Evolutionary conservation across 2,797 vertebrate genomes (phyloP).

Genomic region (Ciconia nigra): DNA sequence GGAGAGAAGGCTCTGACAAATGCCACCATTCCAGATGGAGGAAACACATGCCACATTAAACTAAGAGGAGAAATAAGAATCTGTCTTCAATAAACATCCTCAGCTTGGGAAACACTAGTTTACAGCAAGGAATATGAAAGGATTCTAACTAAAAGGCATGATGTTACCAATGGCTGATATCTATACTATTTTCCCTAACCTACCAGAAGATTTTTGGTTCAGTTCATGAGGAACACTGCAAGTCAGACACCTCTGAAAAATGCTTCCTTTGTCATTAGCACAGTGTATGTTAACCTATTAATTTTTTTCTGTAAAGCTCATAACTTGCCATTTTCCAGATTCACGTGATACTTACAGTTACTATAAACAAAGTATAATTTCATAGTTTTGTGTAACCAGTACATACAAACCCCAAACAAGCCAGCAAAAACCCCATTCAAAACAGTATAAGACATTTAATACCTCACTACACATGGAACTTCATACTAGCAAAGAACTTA

Average conservation of each 20-base stretch:
- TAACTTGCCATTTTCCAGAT: not conserved
- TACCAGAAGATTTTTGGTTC: not conserved
- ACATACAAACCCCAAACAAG: not conserved
- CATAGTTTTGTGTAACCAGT: not conserved
- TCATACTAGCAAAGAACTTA: not conserved
- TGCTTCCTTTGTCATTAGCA: not conserved
- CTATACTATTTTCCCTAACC: not conserved
- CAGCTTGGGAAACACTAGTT: not conserved
- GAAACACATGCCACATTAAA: not conserved
- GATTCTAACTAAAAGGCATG: not conserved
- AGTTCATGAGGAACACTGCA: not conserved
- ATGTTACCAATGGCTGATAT: not conserved
- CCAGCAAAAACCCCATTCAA: fast-evolving
- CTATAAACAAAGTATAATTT: not conserved
- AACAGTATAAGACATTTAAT: not conserved
- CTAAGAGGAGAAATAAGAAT: not conserved
- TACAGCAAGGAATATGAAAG: not conserved
- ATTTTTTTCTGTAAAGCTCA: not conserved
- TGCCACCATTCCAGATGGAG: not conserved
- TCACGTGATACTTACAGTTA: not conserved
- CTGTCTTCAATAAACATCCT: not conserved
- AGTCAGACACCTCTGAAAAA: not conserved
- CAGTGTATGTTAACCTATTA: not conserved
- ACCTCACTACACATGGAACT: not conserved
- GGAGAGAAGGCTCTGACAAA: not conserved